Evolutionary conservation across 2,113 vertebrate genomes (phyloP), one percentile per base, ranked within the genome.

Genomic region (Alligator mississippiensis): DNA sequence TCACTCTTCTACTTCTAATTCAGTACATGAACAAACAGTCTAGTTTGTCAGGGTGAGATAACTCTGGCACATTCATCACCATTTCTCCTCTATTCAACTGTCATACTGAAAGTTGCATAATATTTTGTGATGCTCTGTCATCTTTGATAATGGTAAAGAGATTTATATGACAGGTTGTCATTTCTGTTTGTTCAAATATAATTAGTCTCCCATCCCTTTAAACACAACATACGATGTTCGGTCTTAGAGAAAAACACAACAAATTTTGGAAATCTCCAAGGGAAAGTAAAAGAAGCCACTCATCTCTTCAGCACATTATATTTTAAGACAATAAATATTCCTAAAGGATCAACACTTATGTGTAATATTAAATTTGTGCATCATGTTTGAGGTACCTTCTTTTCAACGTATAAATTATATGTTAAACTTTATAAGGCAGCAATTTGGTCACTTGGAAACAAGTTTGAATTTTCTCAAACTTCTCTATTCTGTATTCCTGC

Each of bases 151-250:
- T 1, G 0, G 0, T 83, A 81, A 90, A 91, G 21, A 82, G 17
- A 89, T 88, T 93, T 86, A 83, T 61, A 28, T 62, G 78, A 63
- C 81, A 93, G 34, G n/a, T 30, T 90, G 81, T 88, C 58, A 64
- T 94, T 96, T 93, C 82, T 90, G 11, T 95, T 93, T 93, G 91
- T 88, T 94, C 61, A 58, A 54, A 79, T 57, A 68, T 91, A 72
- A 93, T 93, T 95, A 85, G 62, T 81, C 59, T 92, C 63, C 64
- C 14, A 59, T 84, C 22, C 68, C 64, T 80, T 85, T 92, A 92
- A 93, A 79, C 7, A 18, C 22, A 93, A 83, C 22, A 77, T 24
- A 76, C 15, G 87, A 74, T 82, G 2, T 84, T 96, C 89, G 59
- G 1, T 1, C 58, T 92, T 82, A 61, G 19, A 63, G 76, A 74